Conservation (phyloP, 2,888 invertebrate species). For the Panopea generosa region DNA sequence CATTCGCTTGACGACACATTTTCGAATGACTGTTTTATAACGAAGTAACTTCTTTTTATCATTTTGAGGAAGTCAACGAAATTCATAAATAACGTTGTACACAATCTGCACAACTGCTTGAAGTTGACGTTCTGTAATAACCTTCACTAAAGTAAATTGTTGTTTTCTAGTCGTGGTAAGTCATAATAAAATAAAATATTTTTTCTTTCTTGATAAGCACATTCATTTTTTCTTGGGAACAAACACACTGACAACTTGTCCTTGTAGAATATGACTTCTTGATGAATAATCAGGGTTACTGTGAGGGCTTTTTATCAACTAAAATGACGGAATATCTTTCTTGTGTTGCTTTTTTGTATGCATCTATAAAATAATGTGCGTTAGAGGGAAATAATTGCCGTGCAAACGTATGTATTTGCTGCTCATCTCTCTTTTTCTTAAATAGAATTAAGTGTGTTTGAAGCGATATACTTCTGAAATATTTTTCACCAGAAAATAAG, state of each 20-base stretch:
- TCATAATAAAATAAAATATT: constrained; percentile 17
- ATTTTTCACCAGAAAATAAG: too few relatives aligned
- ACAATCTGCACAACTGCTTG: too few relatives aligned
- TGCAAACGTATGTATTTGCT: constrained; percentile 17
- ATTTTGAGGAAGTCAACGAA: neutral
- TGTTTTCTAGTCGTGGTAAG: constrained; percentile 18
- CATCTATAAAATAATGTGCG: constrained; percentile 22
- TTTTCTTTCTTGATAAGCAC: constrained; percentile 25
- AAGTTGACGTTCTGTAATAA: too few relatives aligned
- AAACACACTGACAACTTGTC: constrained; percentile 27
- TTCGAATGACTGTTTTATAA: constrained; percentile 18
- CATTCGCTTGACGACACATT: constrained; percentile 5
- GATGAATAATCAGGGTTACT: too few relatives aligned
- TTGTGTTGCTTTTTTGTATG: constrained; percentile 23
- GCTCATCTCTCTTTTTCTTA: constrained; percentile 16
- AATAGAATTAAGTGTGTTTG: constrained; percentile 26
- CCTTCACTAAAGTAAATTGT: constrained; percentile 19
- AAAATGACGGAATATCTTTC: constrained; percentile 21
- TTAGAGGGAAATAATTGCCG: constrained; percentile 24
- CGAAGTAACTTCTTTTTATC: constrained; percentile 27
- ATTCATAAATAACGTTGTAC: too few relatives aligned
- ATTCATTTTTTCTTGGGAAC: constrained; percentile 38
- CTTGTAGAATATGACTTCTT: constrained; percentile 28
- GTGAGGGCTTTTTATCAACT: constrained; percentile 31
- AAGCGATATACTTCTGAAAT: constrained; percentile 6